Evolutionary conservation across 2,797 vertebrate genomes (phyloP).

Genomic region (Urocyon cinereoargenteus): DNA sequence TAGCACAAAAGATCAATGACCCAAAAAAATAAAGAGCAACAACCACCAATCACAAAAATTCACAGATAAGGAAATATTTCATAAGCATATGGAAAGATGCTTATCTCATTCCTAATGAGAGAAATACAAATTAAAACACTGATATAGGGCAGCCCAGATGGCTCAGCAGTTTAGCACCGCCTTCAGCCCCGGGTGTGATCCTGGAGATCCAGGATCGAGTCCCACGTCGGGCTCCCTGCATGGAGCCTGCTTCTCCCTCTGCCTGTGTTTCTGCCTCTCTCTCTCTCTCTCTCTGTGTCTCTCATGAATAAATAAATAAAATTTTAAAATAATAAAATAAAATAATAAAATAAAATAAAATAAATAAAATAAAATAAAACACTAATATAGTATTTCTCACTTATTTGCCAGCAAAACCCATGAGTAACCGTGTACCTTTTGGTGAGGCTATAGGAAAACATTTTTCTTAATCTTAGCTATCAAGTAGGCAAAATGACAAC

Average conservation of each 20-base stretch:
- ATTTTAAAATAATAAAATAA: too few relatives aligned
- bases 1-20: background rate
- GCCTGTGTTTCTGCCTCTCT: too few relatives aligned
- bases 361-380: background rate
- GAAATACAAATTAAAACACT: slow-evolving; percentile 29
- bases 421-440: background rate
- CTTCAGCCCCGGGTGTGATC: too few relatives aligned
- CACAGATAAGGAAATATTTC: slow-evolving; percentile 2
- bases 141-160: too few relatives aligned
- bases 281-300: too few relatives aligned
- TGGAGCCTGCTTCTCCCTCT: too few relatives aligned
- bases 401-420: background rate
- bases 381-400: background rate
- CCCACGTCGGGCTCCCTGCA: too few relatives aligned
- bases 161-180: too few relatives aligned
- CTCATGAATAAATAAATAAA: too few relatives aligned
- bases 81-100: background rate
- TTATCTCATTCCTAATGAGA: background rate
- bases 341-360: too few relatives aligned
- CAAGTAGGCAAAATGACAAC: background rate
- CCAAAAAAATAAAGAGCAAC: background rate
- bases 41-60: background rate
- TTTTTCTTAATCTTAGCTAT: background rate
- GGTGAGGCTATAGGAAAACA: background rate
- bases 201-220: too few relatives aligned